These are phyloP conservation scores for Aelia acuminata DNA, from an alignment of 2,888 invertebrate species.

Conservation along the genomic window DNA sequence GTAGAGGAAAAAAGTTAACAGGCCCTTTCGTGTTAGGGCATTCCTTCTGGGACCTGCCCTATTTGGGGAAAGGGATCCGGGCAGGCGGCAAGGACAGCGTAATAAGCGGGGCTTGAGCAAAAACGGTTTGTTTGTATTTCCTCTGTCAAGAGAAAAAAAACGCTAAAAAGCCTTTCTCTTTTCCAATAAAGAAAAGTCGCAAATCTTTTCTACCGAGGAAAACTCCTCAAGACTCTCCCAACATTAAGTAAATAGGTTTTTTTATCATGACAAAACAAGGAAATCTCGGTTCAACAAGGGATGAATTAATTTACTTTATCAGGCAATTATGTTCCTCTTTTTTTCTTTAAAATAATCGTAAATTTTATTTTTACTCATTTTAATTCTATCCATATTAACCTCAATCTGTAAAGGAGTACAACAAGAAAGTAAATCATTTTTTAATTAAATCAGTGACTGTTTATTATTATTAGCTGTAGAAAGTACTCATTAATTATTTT, in stretches of 20 bases:
- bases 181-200: slow-evolving; percentile 34
- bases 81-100: background rate
- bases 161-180: background rate
- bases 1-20: slow-evolving; percentile 6
- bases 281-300: background rate
- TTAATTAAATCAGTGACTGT: too few relatives aligned
- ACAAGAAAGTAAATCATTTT: too few relatives aligned
- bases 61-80: background rate
- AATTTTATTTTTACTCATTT: background rate
- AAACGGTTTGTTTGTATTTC: slow-evolving; percentile 38
- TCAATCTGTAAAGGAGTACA: too few relatives aligned
- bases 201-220: background rate
- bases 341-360: background rate
- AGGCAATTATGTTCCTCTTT: background rate
- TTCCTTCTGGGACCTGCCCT: slow-evolving; percentile 25
- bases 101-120: slow-evolving; percentile 19
- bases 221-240: background rate
- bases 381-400: too few relatives aligned
- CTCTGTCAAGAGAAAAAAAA: background rate
- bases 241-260: slow-evolving; percentile 15
- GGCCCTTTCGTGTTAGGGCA: background rate
- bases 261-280: background rate
- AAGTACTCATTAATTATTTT: too few relatives aligned
- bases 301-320: background rate
- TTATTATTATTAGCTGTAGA: too few relatives aligned